Conservation (phyloP, 2,888 invertebrate species). For the Allolobophora icterica region DNA sequence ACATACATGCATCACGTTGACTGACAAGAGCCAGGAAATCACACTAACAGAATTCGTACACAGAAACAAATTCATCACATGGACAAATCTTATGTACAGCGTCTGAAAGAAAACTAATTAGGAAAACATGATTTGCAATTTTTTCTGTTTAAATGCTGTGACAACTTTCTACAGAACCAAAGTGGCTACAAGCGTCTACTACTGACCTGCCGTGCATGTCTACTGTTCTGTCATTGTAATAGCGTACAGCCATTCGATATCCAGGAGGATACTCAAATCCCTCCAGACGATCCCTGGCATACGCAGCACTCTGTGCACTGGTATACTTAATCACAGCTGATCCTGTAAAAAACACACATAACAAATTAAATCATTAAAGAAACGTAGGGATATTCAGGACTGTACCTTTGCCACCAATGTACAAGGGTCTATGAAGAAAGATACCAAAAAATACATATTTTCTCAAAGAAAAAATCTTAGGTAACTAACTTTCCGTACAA, state of each 20-base stretch:
- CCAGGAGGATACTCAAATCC: constrained; percentile 92
- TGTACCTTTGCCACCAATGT: too few species aligned
- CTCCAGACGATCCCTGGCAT: constrained; percentile 84
- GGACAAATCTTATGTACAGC: neutral
- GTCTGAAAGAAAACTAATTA: neutral
- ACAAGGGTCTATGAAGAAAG: too few species aligned
- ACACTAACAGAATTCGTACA: neutral
- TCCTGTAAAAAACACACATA: constrained; percentile 50
- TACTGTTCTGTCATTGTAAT: neutral
- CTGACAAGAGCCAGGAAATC: neutral
- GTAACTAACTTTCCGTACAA: too few species aligned
- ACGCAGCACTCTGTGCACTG: constrained; percentile 75
- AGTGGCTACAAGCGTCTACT: neutral
- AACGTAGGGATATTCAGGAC: neutral
- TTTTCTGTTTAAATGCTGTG: neutral
- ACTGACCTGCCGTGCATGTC: constrained; percentile 20
- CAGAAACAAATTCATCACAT: too few species aligned
- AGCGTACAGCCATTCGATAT: constrained; percentile 43
- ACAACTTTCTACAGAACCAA: neutral
- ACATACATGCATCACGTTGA: too few species aligned
- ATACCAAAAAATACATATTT: too few species aligned
- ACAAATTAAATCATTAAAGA: neutral
- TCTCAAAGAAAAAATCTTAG: too few species aligned
- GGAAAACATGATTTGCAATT: neutral
- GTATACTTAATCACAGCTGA: constrained; percentile 76